Base-by-base conservation (phyloP, 2,888 invertebrate genomes). In the Azorinus chamasolen region DNA sequence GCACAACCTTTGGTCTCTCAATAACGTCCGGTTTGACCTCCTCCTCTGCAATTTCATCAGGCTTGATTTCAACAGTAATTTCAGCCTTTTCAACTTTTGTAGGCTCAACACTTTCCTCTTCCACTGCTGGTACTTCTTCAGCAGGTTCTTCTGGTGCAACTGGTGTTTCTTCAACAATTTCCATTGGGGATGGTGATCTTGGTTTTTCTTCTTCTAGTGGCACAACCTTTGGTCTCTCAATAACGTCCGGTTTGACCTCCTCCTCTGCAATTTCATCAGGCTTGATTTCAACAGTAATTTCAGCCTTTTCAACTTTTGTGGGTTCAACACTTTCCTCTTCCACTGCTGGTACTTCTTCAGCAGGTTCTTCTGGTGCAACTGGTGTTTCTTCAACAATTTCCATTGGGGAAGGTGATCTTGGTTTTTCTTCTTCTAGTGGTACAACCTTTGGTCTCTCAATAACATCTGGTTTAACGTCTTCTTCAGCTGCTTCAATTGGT, bases 281-380 rank as follows among this genome's bases (percentile, higher is more conserved):
- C 24, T 63, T 58, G 25, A 58, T 10, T 25, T 58, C 58, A 16
- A 45, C 10, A 53, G 73, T 59, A 45, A 50, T 37, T 51, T 75
- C 72, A 71, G 50, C 61, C 27, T n/a, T n/a, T n/a, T n/a, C n/a
- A n/a, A n/a, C n/a, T n/a, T n/a, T n/a, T 12, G 41, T 41, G 4
- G 41, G 41, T 14, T n/a, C 32, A 20, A 20, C 48, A 2, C 63
- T 70, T 63, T 83, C 85, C n/a, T 45, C 41, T 41, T 69, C 97
- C 87, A 96, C 96, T 0, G 95, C 95, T 88, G 96, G 96, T 18
- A 76, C 57, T 53, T 69, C 76, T 62, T 78, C 70, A 37, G 51
- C 70, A 14, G 79, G 43, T 64, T 83, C 81, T 59, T 78, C 78
- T 41, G 72, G 59, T 32, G 48, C 54, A 71, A 57, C 66, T 45